These are phyloP conservation scores for Lasioglossum leucozonium DNA, from an alignment of 2,888 invertebrate species.

Conservation along the genomic window DNA sequence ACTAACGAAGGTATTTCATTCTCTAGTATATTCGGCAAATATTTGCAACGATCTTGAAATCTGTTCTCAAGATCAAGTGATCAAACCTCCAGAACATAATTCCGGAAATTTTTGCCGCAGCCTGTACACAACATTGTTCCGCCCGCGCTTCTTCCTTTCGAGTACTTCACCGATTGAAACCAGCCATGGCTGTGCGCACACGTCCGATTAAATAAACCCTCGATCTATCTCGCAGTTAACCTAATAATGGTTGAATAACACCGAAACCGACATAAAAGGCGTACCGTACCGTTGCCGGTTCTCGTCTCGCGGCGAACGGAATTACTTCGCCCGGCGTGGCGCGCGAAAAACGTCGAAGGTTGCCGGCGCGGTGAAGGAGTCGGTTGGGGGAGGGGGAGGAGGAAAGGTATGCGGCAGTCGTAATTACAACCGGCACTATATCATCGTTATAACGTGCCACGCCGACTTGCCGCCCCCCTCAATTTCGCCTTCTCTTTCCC, in stretches of 20 bases:
- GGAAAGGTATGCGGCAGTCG: conserved; percentile 44
- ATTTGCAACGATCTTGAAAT: no score
- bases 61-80: no score
- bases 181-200: background rate
- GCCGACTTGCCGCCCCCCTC: conserved; percentile 35
- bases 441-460: conserved; percentile 62
- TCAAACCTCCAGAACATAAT: no score
- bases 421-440: conserved; percentile 67
- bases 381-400: background rate
- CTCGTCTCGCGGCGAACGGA: background rate
- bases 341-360: conserved; percentile 24
- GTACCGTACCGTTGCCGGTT: background rate
- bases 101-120: no score
- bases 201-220: background rate
- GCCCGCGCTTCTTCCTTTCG: no score
- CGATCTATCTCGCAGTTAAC: background rate
- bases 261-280: background rate
- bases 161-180: no score
- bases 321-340: background rate
- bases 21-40: no score
- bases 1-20: no score
- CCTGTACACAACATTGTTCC: no score
- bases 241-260: background rate
- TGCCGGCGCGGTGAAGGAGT: background rate
- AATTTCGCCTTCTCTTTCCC: conserved; percentile 41